Evolutionary conservation across 2,113 vertebrate genomes (phyloP), one percentile per base, ranked within the genome.

Genomic region (Paramormyrops kingsleyae): DNA sequence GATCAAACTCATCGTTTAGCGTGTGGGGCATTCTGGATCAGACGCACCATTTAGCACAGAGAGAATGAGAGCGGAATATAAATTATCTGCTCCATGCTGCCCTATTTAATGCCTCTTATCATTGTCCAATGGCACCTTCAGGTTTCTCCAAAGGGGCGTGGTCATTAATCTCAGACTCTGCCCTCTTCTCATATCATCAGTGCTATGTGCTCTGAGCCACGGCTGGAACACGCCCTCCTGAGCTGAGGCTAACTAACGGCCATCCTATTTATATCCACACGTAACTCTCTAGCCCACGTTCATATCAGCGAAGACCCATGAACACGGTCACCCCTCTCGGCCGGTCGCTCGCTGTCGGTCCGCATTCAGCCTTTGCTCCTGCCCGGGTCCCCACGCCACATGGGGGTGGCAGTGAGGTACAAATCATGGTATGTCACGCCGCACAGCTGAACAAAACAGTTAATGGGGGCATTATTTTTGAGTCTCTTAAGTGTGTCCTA

Each of bases 111-210:
- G 50, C 21, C 27, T 87, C n/a, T 56, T 35, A 27, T 35, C 27
- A 47, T 87, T 53, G 46, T 53, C 24, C 85, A 87, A 56, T 87
- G 85, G 85, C 85, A 87, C 85, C 85, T 56, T 87, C 85, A 56
- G 27, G 49, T 87, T 39, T 56, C 31, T 53, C 85, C 85, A 87
- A 86, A 87, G 85, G 47, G 49, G 19, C 19, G 47, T 87, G 50
- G 46, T 87, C 50, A 53, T 87, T 87, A 87, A 56, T 87, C 85
- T 42, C 31, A 50, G 50, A 5, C 27, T 8, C 50, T 87, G 50
- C 35, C 24, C 85, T 87, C 9, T 87, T 87, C 85, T 87, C 47
- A 87, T 56, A 53, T 87, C 50, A 39, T 53, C 85, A 87, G 13
- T 39, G 85, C 27, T 52, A 31, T 53, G 19, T 53, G 49, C 85